Evolutionary conservation across 2,888 invertebrate genomes (phyloP).

Genomic region (Chloroclystis v-ata): DNA sequence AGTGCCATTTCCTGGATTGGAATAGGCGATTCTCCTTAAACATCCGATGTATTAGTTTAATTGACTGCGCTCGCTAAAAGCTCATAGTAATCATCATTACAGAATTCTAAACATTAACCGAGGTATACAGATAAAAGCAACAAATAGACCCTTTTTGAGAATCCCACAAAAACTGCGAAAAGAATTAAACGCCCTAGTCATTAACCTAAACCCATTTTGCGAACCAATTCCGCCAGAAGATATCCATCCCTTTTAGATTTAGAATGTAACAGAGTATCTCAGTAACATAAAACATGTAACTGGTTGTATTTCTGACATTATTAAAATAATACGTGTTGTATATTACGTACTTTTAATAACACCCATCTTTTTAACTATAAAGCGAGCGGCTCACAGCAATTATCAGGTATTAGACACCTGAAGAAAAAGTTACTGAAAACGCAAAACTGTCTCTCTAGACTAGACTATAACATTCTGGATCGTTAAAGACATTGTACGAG

Average conservation of each 20-base stretch:
- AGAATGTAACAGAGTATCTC: too few species aligned
- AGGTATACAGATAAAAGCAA: constrained; percentile 2
- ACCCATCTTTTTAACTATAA: too few species aligned
- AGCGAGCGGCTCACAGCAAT: too few species aligned
- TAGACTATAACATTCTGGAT: background rate
- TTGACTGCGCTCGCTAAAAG: background rate
- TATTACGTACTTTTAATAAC: too few species aligned
- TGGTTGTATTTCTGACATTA: too few species aligned
- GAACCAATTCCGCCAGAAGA: constrained; percentile 28
- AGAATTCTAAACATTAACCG: constrained; percentile 7
- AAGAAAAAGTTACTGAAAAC: background rate
- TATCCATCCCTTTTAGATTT: too few species aligned
- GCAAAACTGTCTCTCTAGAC: background rate
- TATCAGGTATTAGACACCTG: too few species aligned
- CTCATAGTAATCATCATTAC: background rate
- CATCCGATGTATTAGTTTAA: background rate
- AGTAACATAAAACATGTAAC: too few species aligned
- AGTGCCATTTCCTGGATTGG: too few species aligned
- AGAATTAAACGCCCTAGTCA: constrained; percentile 23
- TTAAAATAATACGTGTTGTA: too few species aligned
- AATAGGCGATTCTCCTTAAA: background rate
- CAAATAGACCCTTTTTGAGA: constrained; percentile 16
- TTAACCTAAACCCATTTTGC: constrained; percentile 23
- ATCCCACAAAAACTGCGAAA: constrained; percentile 20
- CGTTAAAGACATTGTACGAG: constrained; percentile 6